Conservation (phyloP, 2,888 invertebrate species). For the Noctua pronuba region DNA sequence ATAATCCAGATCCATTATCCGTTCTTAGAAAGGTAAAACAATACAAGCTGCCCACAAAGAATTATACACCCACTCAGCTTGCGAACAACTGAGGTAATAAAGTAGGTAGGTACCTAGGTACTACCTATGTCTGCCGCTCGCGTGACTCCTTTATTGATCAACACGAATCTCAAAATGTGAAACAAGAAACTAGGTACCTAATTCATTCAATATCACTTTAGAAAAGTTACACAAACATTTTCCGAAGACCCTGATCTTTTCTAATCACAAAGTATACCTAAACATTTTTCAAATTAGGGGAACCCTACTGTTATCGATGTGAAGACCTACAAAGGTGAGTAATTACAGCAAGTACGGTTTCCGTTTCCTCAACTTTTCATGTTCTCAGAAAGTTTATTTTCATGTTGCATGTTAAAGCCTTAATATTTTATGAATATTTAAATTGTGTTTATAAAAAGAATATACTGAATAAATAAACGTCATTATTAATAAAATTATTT, state of each 20-base stretch:
- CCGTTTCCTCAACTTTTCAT: conserved; percentile 29
- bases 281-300: conserved; percentile 44
- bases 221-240: conserved; percentile 10
- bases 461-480: too few species aligned
- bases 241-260: conserved; percentile 16
- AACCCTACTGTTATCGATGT: conserved; percentile 34
- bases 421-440: not conserved
- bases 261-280: conserved; percentile 19
- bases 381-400: conserved; percentile 21
- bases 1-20: too few species aligned
- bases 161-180: not conserved
- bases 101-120: too few species aligned
- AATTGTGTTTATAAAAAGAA: not conserved
- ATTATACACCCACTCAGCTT: conserved; percentile 7
- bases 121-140: not conserved
- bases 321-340: conserved; percentile 57
- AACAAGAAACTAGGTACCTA: conserved; percentile 6
- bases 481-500: too few species aligned
- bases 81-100: not conserved
- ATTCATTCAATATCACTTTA: conserved; percentile 16
- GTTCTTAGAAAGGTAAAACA: too few species aligned
- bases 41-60: not conserved
- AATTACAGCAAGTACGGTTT: conserved; percentile 56
- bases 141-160: not conserved
- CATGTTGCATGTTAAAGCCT: not conserved